phyloP scores from a whole-genome alignment of 2,888 invertebrate species.

The Drosophila mayaguana region DNA sequence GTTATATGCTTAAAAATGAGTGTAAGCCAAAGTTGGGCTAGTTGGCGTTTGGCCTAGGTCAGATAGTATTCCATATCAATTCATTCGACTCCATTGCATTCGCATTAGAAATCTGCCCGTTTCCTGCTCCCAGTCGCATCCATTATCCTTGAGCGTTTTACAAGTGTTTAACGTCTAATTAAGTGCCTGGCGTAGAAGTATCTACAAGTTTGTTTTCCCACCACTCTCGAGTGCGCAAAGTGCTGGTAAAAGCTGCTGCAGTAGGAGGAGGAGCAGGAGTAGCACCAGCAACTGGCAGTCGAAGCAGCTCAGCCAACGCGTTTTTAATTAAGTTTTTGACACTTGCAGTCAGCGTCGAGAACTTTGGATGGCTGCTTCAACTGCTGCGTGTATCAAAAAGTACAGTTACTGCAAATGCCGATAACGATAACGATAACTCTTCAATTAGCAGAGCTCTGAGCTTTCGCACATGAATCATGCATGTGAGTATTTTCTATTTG shows the following conservation, averaged over 20 bases:
- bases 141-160: slow-evolving; percentile 78
- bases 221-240: slow-evolving; percentile 48
- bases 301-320: slow-evolving; percentile 54
- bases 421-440: slow-evolving; percentile 11
- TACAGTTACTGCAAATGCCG: slow-evolving; percentile 15
- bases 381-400: background rate
- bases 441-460: slow-evolving; percentile 1
- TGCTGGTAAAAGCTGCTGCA: background rate
- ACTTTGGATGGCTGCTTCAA: slow-evolving; percentile 12
- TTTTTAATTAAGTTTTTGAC: slow-evolving; percentile 80
- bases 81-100: slow-evolving; percentile 42
- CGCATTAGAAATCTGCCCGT: slow-evolving; percentile 37
- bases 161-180: slow-evolving; percentile 81
- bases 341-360: slow-evolving; percentile 54
- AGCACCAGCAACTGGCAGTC: slow-evolving; percentile 13
- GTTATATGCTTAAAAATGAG: slow-evolving; percentile 32
- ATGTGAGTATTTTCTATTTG: background rate
- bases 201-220: slow-evolving; percentile 63
- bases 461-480: background rate
- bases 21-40: slow-evolving; percentile 21
- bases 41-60: slow-evolving; percentile 31
- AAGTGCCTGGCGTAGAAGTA: slow-evolving; percentile 73
- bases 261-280: background rate
- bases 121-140: slow-evolving; percentile 50
- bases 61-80: slow-evolving; percentile 17